Conservation (phyloP, 1,140 invertebrate species). For the Musca vetustissima region DNA sequence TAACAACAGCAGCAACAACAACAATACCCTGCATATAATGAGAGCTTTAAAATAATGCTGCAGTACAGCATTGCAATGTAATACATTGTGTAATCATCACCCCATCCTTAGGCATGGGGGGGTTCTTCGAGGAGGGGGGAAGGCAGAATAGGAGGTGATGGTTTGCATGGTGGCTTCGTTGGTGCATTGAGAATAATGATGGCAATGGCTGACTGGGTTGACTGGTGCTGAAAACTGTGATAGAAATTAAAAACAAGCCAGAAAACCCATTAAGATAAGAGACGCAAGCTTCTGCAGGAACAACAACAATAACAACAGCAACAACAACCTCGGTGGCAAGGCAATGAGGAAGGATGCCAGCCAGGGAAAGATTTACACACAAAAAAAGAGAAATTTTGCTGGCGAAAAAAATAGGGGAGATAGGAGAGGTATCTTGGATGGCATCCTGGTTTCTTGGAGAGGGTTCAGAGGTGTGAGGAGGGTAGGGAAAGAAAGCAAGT, state of each 20-base stretch:
- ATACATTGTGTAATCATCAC: constrained; percentile 1
- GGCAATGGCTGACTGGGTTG: no score
- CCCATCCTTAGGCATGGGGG: no score
- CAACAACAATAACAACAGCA: not conserved
- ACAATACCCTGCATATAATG: constrained; percentile 11
- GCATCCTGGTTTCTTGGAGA: not conserved
- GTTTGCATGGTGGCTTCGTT: no score
- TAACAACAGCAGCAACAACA: constrained; percentile 6
- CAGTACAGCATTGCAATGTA: constrained; percentile 2
- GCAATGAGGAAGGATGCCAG: not conserved
- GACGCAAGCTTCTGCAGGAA: not conserved
- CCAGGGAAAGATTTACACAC: not conserved
- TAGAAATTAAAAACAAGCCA: no score
- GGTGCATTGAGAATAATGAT: no score
- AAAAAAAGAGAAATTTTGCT: not conserved
- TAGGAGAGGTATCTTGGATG: not conserved
- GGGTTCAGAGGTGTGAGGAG: not conserved
- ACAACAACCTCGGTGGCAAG: no score
- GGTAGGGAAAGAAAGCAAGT: not conserved
- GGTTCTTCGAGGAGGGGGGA: no score
- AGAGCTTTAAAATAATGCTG: constrained; percentile 22
- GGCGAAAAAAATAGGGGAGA: no score
- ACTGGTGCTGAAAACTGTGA: no score
- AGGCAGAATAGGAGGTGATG: no score
- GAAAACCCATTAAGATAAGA: no score